phyloP scores from a whole-genome alignment of 2,888 invertebrate genomes.

The Tetheella fluctuosa region DNA sequence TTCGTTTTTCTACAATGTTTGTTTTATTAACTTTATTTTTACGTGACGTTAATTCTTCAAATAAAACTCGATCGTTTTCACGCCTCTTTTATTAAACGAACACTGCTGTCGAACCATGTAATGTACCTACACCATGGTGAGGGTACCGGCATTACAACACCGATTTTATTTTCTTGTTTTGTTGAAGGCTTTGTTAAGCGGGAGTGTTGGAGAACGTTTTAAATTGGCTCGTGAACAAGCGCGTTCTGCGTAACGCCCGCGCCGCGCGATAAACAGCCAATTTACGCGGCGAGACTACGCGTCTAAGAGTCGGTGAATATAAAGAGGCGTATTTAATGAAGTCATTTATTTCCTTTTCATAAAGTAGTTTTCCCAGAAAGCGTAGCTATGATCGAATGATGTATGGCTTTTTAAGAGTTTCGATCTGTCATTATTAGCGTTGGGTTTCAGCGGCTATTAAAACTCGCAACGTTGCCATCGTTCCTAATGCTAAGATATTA shows the following conservation, averaged over 20 bases:
- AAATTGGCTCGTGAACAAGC: conserved; percentile 68
- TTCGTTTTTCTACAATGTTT: background rate
- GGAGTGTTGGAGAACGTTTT: conserved; percentile 55
- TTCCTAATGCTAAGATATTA: conserved; percentile 54
- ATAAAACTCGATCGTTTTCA: conserved; percentile 33
- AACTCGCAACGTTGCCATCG: conserved; percentile 40
- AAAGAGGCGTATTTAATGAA: conserved; percentile 65
- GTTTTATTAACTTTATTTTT: conserved; percentile 5
- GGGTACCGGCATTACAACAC: conserved; percentile 40
- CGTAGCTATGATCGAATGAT: conserved; percentile 40
- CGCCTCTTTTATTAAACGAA: conserved; percentile 48
- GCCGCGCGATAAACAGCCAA: conserved; percentile 68
- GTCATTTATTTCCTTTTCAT: conserved; percentile 57
- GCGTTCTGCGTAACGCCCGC: conserved; percentile 55
- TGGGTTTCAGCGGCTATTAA: conserved; percentile 40
- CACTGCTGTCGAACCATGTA: conserved; percentile 43
- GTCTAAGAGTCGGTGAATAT: conserved; percentile 51
- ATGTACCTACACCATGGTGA: conserved; percentile 38
- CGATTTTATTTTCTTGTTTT: conserved; percentile 71
- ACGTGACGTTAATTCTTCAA: conserved; percentile 14
- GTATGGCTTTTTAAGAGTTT: conserved; percentile 40
- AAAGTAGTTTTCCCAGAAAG: conserved; percentile 41
- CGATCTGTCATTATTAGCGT: conserved; percentile 43
- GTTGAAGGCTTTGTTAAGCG: conserved; percentile 58
- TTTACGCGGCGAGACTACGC: conserved; percentile 58